Conservation (phyloP, 2,113 vertebrate species). For the Oreochromis aureus region DNA sequence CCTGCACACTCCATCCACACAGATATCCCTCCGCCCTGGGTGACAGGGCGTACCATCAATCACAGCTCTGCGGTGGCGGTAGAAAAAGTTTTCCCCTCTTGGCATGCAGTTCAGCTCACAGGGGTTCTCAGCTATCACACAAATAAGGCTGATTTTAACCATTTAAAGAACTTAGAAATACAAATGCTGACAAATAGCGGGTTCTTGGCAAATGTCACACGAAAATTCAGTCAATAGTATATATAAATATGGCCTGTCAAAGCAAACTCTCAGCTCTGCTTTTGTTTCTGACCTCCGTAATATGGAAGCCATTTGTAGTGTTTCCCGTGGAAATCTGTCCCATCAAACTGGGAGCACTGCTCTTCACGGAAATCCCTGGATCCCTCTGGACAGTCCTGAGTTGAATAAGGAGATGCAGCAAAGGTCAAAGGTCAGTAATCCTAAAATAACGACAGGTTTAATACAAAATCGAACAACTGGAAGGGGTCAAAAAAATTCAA, state of each 20-base stretch:
- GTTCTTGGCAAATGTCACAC: background rate
- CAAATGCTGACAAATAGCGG: background rate
- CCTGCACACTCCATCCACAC: slow-evolving; percentile 86
- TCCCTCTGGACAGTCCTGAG: slow-evolving; percentile 84
- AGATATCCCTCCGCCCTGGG: slow-evolving; percentile 82
- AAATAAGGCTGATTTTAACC: background rate
- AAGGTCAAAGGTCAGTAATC: background rate
- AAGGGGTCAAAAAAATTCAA: background rate
- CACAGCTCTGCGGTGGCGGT: slow-evolving; percentile 81
- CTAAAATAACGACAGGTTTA: background rate
- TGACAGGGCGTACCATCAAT: slow-evolving; percentile 89
- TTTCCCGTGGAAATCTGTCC: slow-evolving; percentile 84
- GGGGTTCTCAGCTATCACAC: slow-evolving; percentile 80
- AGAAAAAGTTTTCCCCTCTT: slow-evolving; percentile 92
- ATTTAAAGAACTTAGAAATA: background rate
- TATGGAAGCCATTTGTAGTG: slow-evolving; percentile 90
- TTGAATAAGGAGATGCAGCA: background rate
- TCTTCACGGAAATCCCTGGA: slow-evolving; percentile 87
- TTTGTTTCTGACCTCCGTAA: slow-evolving; percentile 78
- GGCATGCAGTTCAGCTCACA: slow-evolving; percentile 97
- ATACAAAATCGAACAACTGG: background rate
- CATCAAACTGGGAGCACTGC: slow-evolving; percentile 88
- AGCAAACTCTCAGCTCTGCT: background rate
- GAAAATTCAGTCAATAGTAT: background rate
- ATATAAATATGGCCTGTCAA: background rate